A percentile compares a stretch with the other conserved stretches of the same genome.
Evolutionary conservation across 1,140 invertebrate species (phyloP).

Genomic region (Bombus sibiricus): DNA sequence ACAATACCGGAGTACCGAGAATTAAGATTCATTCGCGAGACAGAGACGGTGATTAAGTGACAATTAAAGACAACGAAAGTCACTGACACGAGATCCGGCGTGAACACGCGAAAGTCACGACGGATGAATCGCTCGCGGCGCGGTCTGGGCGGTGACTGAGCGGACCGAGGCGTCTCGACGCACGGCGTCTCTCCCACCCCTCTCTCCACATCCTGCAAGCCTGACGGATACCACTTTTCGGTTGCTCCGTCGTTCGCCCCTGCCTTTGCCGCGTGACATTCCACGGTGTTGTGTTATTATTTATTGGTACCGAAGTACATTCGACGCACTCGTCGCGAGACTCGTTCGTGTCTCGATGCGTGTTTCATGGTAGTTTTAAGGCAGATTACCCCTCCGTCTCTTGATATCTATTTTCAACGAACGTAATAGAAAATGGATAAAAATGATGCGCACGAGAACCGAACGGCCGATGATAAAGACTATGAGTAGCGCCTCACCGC

Average conservation of each 20-base stretch:
- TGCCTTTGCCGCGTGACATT: not conserved
- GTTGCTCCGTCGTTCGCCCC: not conserved
- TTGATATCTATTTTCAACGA: not conserved
- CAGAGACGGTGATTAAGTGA: too few relatives aligned
- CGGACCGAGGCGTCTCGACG: constrained; percentile 76
- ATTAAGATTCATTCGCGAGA: constrained; percentile 23
- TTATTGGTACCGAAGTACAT: not conserved
- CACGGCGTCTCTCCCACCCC: constrained; percentile 75
- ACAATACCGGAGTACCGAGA: too few relatives aligned
- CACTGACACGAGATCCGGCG: constrained; percentile 1
- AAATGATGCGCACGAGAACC: not conserved
- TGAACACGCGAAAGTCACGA: constrained; percentile 21
- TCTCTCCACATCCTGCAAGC: constrained; percentile 34
- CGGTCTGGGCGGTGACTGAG: constrained; percentile 82
- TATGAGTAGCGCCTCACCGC: too few relatives aligned
- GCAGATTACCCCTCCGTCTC: too few relatives aligned
- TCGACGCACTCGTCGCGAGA: not conserved
- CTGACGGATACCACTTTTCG: constrained; percentile 41
- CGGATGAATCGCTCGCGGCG: constrained; percentile 72
- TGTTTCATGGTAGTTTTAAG: not conserved
- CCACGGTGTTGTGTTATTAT: too few relatives aligned
- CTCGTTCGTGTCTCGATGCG: not conserved
- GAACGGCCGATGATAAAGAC: not conserved
- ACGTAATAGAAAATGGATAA: not conserved
- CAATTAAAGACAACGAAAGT: not conserved